Evolutionary conservation across 2,797 vertebrate species (phyloP), one percentile per base, ranked within the genome.

Genomic region (Mionectes olivaceus): DNA sequence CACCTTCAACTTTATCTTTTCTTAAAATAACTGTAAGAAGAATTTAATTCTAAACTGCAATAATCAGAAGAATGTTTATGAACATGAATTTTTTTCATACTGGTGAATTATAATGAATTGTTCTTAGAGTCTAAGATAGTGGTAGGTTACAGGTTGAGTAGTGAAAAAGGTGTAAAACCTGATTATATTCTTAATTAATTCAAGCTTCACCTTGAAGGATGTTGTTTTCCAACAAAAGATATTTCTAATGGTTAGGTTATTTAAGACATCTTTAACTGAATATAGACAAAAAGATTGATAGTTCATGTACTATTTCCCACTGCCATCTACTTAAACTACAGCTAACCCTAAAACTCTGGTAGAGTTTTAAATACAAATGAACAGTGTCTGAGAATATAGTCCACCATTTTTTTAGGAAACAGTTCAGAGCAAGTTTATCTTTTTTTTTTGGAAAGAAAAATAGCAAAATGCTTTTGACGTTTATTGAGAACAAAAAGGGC

Each of bases 171-270:
- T n/a, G 71, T 81, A 78, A 81, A 87, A 81, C 14, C 35, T 78
- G 25, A 75, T 89, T 82, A 89, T 57, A 46, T 46, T 81, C 28
- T 47, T 71, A 78, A 87, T 57, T 82, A 90, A 84, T 71, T 71
- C 53, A 82, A 78, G 22, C 8, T 89, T 84, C 76, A 75, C 52
- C 50, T 91, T 89, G 59, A 89, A 91, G 7, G 19, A 61, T 75
- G 68, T 41, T 89, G 23, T 63, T 83, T 81, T 78, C 37, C 19
- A 68, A 70, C 13, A 74, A 16, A 77, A 83, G 75, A 37, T 67
- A 50, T 32, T 80, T 90, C 53, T 68, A 81, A 59, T 12, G 3
- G 3, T 10, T 60, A 33, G 9, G 44, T 13, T 56, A 64, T 70
- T 86, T 43, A 75, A 87, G 44, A 49, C 11, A 63, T 50, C 16